Evolutionary conservation across 2,113 vertebrate species (phyloP).

Genomic region (Ceyx cyanopectus): DNA sequence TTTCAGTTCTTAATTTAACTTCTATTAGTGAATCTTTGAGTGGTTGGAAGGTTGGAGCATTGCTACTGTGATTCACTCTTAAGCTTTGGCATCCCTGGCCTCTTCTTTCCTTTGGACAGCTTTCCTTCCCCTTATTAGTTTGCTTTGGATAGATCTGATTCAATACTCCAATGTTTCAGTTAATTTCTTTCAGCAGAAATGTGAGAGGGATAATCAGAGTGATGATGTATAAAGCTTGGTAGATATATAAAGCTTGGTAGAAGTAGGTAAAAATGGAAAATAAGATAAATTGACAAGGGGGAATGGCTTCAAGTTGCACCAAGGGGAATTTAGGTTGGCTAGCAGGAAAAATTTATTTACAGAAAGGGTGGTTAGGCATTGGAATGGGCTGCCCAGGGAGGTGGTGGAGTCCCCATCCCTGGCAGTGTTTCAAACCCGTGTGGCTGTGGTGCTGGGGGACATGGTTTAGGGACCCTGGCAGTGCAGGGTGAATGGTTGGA

Average conservation of each 20-base stretch:
- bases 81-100: not conserved
- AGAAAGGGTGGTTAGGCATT: no score
- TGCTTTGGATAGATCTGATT: not conserved
- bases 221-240: not conserved
- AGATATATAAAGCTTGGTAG: not conserved
- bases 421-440: no score
- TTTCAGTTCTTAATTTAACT: not conserved
- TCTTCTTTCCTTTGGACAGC: not conserved
- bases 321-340: no score
- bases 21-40: not conserved
- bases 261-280: conserved; percentile 31
- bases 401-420: no score
- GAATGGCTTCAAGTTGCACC: no score
- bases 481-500: no score
- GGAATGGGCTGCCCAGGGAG: no score
- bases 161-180: not conserved
- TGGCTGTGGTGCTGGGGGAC: no score
- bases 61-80: not conserved
- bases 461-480: no score
- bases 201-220: not conserved
- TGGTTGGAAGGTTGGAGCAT: not conserved
- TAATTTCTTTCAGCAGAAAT: not conserved
- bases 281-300: no score
- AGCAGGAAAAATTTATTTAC: no score
- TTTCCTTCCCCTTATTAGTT: not conserved